These are phyloP conservation scores for Garra rufa DNA, from an alignment of 2,113 vertebrate species.

Conservation along the genomic window DNA sequence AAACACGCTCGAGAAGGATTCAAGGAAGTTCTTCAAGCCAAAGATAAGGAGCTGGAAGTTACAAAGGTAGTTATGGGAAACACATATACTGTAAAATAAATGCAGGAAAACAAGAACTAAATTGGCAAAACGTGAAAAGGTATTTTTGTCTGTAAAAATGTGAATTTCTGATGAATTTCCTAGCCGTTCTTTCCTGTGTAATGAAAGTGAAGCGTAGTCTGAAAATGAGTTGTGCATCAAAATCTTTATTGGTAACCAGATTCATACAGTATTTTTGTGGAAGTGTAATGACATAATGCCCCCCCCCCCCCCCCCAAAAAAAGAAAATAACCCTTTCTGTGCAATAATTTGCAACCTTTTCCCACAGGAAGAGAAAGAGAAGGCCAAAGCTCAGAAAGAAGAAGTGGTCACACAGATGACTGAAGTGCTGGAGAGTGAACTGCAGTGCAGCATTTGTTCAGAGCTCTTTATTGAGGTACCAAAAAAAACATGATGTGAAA, in stretches of 20 bases:
- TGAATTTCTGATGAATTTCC: background rate
- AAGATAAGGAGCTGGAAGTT: constrained; percentile 91
- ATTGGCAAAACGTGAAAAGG: too few relatives aligned
- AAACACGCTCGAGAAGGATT: constrained; percentile 84
- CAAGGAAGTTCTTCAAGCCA: constrained; percentile 89
- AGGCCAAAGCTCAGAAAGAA: constrained; percentile 88
- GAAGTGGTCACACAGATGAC: constrained; percentile 91
- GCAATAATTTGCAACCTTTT: background rate
- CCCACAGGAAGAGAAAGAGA: constrained; percentile 89
- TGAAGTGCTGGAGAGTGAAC: constrained; percentile 93
- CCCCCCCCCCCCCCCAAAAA: too few relatives aligned
- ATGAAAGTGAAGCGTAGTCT: background rate
- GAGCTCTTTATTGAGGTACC: constrained; percentile 97
- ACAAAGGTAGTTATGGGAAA: constrained; percentile 81
- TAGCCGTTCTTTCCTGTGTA: background rate
- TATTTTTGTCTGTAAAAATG: too few relatives aligned
- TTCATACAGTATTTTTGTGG: background rate
- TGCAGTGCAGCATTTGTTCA: constrained; percentile 96
- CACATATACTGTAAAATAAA: background rate
- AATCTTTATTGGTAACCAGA: background rate
- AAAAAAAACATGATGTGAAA: background rate
- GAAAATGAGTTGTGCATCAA: background rate
- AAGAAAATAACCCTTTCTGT: background rate
- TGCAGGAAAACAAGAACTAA: background rate
- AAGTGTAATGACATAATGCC: background rate